phyloP scores from a whole-genome alignment of 2,113 vertebrate species.

The Serinus canaria region DNA sequence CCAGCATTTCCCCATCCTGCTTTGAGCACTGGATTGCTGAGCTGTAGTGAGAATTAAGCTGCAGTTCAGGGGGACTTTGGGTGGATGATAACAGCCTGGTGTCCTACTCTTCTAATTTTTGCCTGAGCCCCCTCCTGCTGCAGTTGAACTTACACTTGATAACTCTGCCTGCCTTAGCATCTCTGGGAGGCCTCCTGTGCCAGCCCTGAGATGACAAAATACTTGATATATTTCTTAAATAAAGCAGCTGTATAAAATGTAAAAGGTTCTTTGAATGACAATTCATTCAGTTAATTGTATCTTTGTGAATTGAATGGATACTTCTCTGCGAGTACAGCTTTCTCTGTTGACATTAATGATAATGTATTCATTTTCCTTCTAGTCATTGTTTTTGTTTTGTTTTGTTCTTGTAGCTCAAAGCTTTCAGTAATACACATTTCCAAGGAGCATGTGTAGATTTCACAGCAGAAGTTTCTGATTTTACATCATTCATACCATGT shows the following conservation, averaged over 20 bases:
- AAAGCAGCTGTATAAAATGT: background rate
- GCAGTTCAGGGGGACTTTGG: background rate
- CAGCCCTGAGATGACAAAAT: background rate
- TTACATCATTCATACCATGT: conserved; percentile 69
- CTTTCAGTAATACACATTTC: conserved; percentile 78
- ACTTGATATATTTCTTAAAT: background rate
- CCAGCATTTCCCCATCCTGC: background rate
- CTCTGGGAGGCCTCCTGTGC: background rate
- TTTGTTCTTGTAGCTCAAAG: conserved; percentile 78
- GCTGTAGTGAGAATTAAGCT: background rate
- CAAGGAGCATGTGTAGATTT: conserved; percentile 78
- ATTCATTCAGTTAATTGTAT: background rate
- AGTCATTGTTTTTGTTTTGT: conserved; percentile 56
- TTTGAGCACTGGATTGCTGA: background rate
- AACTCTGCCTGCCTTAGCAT: background rate
- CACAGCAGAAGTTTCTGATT: conserved; percentile 71
- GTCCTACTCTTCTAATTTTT: background rate
- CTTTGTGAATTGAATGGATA: background rate
- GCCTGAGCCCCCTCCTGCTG: background rate
- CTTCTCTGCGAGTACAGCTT: background rate
- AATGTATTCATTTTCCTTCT: conserved; percentile 28
- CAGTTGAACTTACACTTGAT: background rate
- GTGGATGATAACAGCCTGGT: background rate
- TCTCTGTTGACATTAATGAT: conserved; percentile 19
- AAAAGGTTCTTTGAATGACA: background rate